Evolutionary conservation across 1,140 invertebrate species (phyloP), one percentile per base, ranked within the genome.

Genomic region (Drosophila lowei): DNA sequence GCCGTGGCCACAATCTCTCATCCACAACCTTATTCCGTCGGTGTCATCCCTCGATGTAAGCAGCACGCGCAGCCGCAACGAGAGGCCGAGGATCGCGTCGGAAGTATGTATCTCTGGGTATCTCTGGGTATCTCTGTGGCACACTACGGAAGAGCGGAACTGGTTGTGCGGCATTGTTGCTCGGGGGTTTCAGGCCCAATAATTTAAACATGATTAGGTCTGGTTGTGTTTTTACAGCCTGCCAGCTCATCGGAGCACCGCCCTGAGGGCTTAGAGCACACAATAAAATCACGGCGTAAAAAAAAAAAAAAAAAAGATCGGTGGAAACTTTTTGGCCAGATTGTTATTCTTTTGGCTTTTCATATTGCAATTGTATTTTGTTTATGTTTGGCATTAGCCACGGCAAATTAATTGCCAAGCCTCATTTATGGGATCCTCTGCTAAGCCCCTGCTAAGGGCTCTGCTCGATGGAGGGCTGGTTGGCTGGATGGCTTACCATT

Each of bases 191-290:
- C 52, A 50, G 65, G 72, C 79, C 72, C 89, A 90, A 90, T 90
- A 90, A 90, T 90, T 90, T 90, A 90, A 90, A 90, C 89, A 90
- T 90, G 89, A 90, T 90, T 90, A 90, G 86, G 86, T 79, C 70
- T 79, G 83, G 74, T 78, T 80, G 73, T 90, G 89, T 90, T 90
- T 90, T 90, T 81, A 89, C 89, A 90, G 89, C 89, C 80, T 90
- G 72, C 66, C 43, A 59, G 58, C 71, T 68, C 63, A 68, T 43
- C 62, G 61, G 42, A 41, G 65, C 54, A 79, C 42, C 46, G 73
- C 72, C 78, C 76, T 67, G 60, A 86, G 77, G 81, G 78, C 83
- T 88, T 86, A 88, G 59, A 23, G 59, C 61, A 64, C 52, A 76
- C 61, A 84, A 81, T 71, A 64, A 77, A 71, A 55, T 57, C 58